Percentiles rank a stretch among this genome's conserved stretches.
These are phyloP conservation scores for Dryadula phaetusa DNA, from an alignment of 2,888 invertebrate species.

Conservation along the genomic window DNA sequence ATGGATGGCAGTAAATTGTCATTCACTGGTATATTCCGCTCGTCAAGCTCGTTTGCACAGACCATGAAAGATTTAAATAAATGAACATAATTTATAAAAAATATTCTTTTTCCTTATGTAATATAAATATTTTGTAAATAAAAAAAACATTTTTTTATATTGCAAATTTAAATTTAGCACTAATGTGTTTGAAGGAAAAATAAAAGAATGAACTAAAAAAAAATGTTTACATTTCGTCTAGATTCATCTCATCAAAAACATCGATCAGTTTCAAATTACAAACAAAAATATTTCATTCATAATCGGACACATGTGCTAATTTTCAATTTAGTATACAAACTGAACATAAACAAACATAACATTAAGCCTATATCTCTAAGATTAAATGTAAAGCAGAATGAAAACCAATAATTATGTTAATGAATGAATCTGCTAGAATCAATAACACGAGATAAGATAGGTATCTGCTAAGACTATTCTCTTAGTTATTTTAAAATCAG, in stretches of 20 bases:
- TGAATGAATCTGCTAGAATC: neutral
- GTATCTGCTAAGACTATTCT: constrained; percentile 55
- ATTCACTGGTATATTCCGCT: constrained; percentile 1
- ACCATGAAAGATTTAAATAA: constrained; percentile 4
- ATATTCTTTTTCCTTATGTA: neutral
- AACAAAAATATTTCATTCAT: too few relatives aligned
- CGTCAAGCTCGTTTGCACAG: constrained; percentile 11
- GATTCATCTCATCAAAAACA: too few relatives aligned
- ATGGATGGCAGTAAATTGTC: neutral
- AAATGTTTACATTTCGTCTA: too few relatives aligned
- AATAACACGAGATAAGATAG: constrained; percentile 19
- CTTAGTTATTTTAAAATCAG: constrained; percentile 58
- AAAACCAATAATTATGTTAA: constrained; percentile 15
- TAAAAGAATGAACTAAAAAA: too few relatives aligned
- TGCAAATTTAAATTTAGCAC: too few relatives aligned
- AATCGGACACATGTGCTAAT: too few relatives aligned
- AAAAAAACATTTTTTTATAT: too few relatives aligned
- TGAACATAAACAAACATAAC: neutral
- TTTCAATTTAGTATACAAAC: too few relatives aligned
- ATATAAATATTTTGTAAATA: neutral
- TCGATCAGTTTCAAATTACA: too few relatives aligned
- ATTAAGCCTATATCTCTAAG: neutral
- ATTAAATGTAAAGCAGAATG: neutral
- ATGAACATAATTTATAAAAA: neutral
- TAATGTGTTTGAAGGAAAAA: too few relatives aligned